Percentiles rank a stretch among this genome's conserved stretches.
phyloP scores from a whole-genome alignment of 2,113 vertebrate genomes.

The Anoura caudifer region DNA sequence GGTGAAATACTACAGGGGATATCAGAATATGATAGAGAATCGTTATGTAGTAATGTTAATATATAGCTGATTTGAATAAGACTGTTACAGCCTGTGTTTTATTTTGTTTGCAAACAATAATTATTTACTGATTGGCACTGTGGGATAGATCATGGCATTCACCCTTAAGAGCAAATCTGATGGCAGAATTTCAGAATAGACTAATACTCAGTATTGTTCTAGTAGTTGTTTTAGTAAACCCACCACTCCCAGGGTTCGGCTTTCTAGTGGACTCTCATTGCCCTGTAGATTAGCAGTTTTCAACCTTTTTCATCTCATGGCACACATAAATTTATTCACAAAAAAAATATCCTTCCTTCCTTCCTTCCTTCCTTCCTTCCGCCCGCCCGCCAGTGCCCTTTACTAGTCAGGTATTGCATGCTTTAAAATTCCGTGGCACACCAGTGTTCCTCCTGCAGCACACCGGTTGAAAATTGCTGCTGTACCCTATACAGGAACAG shows the following conservation, averaged over 20 bases:
- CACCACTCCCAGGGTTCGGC: neutral
- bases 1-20: neutral
- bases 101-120: neutral
- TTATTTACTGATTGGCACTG: neutral
- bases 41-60: neutral
- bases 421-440: neutral
- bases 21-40: neutral
- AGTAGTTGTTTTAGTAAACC: neutral
- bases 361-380: too few species aligned
- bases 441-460: neutral
- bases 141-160: neutral
- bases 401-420: neutral
- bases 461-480: neutral
- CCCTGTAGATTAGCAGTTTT: neutral
- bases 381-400: too few species aligned
- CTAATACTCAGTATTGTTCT: neutral
- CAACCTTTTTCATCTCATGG: neutral
- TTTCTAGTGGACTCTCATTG: neutral
- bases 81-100: neutral
- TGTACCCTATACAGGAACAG: neutral
- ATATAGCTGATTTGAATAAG: neutral
- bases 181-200: neutral
- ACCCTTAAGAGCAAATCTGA: neutral
- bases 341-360: too few species aligned
- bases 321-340: neutral